phyloP scores from a whole-genome alignment of 2,797 vertebrate species.

The Tinamus major region DNA sequence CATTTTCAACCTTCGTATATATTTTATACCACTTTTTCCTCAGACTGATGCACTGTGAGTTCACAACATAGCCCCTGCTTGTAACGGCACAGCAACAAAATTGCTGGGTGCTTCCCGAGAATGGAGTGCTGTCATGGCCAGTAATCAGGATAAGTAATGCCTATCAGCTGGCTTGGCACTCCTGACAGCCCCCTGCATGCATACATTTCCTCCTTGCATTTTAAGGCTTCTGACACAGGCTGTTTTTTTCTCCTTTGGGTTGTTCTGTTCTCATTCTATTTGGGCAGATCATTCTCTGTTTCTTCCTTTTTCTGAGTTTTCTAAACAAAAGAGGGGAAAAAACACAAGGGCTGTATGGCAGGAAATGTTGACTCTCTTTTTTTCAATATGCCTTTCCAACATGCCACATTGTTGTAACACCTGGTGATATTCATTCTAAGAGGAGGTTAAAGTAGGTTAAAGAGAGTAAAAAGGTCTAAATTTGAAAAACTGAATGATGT shows the following conservation, averaged over 20 bases:
- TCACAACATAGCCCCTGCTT: neutral
- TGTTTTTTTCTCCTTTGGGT: neutral
- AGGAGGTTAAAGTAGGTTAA: conserved; percentile 34
- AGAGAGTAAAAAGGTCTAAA: neutral
- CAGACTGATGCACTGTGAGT: neutral
- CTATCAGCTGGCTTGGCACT: neutral
- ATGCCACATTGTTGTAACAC: neutral
- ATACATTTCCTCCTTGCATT: neutral
- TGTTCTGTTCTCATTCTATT: neutral
- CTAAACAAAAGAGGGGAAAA: neutral
- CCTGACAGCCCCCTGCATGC: neutral
- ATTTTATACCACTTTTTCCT: neutral
- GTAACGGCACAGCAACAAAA: neutral
- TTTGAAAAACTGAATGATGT: conserved; percentile 28
- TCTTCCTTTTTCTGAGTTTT: neutral
- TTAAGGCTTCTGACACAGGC: neutral
- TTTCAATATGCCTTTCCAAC: neutral
- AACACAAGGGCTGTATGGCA: neutral
- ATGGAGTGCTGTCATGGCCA: neutral
- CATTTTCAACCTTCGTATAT: neutral
- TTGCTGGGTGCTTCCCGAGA: neutral
- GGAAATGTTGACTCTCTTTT: neutral
- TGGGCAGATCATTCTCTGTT: neutral
- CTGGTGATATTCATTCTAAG: conserved; percentile 5
- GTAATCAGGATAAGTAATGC: neutral